Percentiles rank a stretch among this genome's conserved stretches.
phyloP scores from a whole-genome alignment of 2,113 vertebrate species.

The Oncorhynchus mykiss region DNA sequence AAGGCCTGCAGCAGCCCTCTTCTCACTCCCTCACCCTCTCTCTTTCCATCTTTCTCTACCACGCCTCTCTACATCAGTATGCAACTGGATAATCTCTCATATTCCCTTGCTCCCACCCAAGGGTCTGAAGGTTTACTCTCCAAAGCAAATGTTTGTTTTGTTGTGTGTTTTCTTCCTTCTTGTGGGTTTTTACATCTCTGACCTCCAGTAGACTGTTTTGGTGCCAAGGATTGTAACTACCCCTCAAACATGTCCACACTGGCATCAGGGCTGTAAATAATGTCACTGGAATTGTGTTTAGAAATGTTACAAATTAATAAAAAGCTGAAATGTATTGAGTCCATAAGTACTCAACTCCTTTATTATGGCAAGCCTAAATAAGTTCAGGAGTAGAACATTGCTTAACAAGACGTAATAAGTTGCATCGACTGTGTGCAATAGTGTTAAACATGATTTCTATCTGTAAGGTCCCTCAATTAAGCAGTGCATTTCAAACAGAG shows the following conservation, averaged over 20 bases:
- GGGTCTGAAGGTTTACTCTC: not conserved
- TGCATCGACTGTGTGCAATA: too few species aligned
- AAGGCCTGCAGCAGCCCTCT: not conserved
- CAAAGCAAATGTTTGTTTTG: not conserved
- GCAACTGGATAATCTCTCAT: constrained; percentile 3
- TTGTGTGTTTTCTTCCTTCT: not conserved
- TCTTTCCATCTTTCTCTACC: not conserved
- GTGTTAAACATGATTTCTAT: too few species aligned
- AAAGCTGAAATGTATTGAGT: too few species aligned
- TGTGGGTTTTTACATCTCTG: not conserved
- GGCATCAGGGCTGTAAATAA: too few species aligned
- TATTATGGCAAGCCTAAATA: not conserved
- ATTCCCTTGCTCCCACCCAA: not conserved
- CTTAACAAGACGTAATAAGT: not conserved
- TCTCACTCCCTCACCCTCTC: not conserved
- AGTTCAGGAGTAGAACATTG: not conserved
- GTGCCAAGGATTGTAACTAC: not conserved
- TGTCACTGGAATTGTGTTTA: too few species aligned
- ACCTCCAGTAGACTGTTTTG: not conserved
- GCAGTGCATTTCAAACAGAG: too few species aligned
- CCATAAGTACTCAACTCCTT: not conserved
- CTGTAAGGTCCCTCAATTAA: too few species aligned
- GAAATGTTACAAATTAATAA: too few species aligned
- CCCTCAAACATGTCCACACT: not conserved
- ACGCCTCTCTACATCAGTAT: constrained; percentile 16